Evolutionary conservation across 2,113 vertebrate genomes (phyloP).

Genomic region (Morone chrysops): DNA sequence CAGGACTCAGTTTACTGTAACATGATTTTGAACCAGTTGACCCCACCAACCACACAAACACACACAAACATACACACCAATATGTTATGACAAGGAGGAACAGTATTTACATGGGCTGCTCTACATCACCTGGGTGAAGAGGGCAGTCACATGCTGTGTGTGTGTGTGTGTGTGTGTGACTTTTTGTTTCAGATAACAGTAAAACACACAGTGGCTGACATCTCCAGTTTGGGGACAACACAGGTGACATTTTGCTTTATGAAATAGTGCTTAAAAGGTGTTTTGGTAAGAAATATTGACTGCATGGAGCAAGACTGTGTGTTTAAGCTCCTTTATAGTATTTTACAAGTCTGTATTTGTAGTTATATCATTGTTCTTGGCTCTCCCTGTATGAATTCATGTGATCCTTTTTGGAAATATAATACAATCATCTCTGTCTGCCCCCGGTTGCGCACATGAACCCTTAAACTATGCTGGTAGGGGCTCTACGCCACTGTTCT

Average conservation of each 20-base stretch:
- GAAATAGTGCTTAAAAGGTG: neutral
- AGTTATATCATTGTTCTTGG: slow-evolving; percentile 17
- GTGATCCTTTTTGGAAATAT: slow-evolving; percentile 42
- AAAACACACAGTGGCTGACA: slow-evolving; percentile 12
- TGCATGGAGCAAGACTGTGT: fast-evolving
- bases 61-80: slow-evolving; percentile 22
- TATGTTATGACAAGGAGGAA: slow-evolving; percentile 34
- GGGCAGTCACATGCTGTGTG: slow-evolving; percentile 33
- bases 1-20: slow-evolving; percentile 30
- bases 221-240: slow-evolving; percentile 29
- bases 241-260: slow-evolving; percentile 40
- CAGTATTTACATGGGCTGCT: slow-evolving; percentile 47
- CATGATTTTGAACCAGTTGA: slow-evolving; percentile 62
- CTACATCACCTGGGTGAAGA: slow-evolving; percentile 15
- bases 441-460: neutral
- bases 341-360: neutral
- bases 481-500: slow-evolving; percentile 49
- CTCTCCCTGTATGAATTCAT: slow-evolving; percentile 44
- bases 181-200: slow-evolving; percentile 33
- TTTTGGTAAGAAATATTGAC: neutral
- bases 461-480: slow-evolving; percentile 17
- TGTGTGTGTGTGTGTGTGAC: slow-evolving; percentile 15
- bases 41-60: neutral
- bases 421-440: slow-evolving; percentile 16
- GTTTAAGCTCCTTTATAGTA: neutral